phyloP scores from a whole-genome alignment of 2,113 vertebrate species.

The Benthochromis sp. region DNA sequence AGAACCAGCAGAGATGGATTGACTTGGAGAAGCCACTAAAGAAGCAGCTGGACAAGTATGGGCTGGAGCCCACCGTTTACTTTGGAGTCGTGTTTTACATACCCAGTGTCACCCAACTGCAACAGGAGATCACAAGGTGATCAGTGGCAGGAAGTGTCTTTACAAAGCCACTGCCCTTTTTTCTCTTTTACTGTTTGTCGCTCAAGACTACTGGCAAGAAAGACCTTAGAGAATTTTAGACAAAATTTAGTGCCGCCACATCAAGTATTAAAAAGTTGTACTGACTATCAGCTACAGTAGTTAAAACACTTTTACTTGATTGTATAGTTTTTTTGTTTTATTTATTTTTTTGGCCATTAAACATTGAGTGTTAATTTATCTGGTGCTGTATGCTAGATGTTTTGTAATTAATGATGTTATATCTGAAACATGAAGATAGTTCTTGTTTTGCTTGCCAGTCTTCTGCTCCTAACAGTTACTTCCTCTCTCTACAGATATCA shows the following conservation, averaged over 20 bases:
- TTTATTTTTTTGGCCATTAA: not conserved
- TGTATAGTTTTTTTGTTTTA: not conserved
- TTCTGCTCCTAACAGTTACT: not conserved
- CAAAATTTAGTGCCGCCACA: not conserved
- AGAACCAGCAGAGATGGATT: conserved; percentile 95
- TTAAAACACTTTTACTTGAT: not conserved
- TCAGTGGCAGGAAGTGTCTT: not conserved
- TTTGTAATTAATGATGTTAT: not conserved
- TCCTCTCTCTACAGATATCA: conserved; percentile 80
- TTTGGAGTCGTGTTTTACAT: conserved; percentile 97
- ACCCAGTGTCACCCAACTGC: conserved; percentile 85
- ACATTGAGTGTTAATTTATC: not conserved
- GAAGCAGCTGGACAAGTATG: conserved; percentile 96
- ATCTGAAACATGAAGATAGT: not conserved
- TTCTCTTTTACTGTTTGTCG: not conserved
- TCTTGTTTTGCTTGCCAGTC: not conserved
- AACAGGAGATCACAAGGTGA: conserved; percentile 97
- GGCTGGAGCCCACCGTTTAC: conserved; percentile 91
- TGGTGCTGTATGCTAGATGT: not conserved
- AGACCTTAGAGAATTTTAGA: not conserved
- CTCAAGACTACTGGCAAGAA: not conserved
- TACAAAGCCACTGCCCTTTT: not conserved
- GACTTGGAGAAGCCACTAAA: conserved; percentile 96
- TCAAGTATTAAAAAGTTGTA: not conserved
- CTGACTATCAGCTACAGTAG: not conserved